Percentiles rank a stretch among this genome's conserved stretches.
phyloP scores from a whole-genome alignment of 2,113 vertebrate species.

The Potamarius usumacintae region DNA sequence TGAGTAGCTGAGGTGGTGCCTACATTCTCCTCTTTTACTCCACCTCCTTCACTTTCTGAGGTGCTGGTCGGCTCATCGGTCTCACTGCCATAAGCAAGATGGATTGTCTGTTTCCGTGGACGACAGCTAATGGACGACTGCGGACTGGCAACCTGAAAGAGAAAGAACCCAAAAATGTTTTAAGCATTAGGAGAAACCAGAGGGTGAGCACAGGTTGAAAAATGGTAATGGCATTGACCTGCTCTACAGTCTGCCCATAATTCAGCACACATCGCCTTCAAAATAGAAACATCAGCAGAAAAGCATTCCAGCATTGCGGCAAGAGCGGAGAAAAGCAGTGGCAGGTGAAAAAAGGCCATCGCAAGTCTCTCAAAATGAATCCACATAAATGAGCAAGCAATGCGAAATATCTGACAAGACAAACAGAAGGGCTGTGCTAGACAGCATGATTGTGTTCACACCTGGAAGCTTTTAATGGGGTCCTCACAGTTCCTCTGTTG shows the following conservation, averaged over 20 bases:
- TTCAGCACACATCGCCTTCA: conserved; percentile 12
- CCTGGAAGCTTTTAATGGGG: conserved; percentile 95
- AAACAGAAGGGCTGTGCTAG: background rate
- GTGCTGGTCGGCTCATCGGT: conserved; percentile 72
- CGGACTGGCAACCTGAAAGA: conserved; percentile 66
- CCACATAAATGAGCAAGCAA: background rate
- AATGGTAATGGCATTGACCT: conserved; percentile 1
- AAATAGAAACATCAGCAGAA: conserved; percentile 38
- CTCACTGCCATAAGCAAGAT: conserved; percentile 69
- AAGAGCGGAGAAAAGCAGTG: conserved; percentile 29
- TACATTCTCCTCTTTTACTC: conserved; percentile 77
- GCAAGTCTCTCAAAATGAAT: background rate
- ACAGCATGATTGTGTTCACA: conserved; percentile 52
- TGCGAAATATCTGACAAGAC: background rate
- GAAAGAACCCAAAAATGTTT: conserved; percentile 17
- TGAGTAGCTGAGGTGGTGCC: conserved; percentile 79
- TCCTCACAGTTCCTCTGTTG: conserved; percentile 98
- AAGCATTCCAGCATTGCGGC: conserved; percentile 43
- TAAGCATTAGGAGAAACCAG: background rate
- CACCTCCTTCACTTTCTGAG: conserved; percentile 69
- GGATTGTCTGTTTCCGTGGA: conserved; percentile 67
- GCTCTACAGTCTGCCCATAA: conserved; percentile 14
- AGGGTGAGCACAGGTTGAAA: background rate
- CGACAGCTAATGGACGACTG: conserved; percentile 69
- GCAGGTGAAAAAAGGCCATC: background rate